phyloP scores from a whole-genome alignment of 2,797 vertebrate species.

The Podargus strigoides region DNA sequence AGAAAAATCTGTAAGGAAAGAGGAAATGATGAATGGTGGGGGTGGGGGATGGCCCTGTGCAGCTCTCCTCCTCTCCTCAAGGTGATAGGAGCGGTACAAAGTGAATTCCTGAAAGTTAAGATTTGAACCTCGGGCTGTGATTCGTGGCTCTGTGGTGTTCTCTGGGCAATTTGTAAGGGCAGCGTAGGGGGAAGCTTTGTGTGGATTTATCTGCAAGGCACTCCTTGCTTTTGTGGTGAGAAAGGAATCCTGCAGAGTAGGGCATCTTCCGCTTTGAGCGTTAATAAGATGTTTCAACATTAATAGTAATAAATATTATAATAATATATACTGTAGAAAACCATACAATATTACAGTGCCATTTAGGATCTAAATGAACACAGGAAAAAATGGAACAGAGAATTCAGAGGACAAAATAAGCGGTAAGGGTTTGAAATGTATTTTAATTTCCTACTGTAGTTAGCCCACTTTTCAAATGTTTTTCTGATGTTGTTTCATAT shows the following conservation, averaged over 20 bases:
- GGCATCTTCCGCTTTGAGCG: background rate
- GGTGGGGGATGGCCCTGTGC: background rate
- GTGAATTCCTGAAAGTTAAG: constrained; percentile 11
- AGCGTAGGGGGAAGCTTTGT: background rate
- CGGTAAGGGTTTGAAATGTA: background rate
- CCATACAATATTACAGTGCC: background rate
- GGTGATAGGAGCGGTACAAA: background rate
- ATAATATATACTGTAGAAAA: background rate
- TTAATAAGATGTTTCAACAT: background rate
- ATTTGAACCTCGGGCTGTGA: background rate
- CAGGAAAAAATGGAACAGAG: background rate
- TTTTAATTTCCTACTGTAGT: background rate
- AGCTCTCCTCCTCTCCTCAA: background rate
- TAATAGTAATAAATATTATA: background rate
- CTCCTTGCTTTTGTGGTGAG: background rate
- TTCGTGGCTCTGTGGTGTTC: background rate
- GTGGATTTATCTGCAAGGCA: background rate
- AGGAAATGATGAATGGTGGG: constrained; percentile 27
- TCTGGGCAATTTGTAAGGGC: background rate
- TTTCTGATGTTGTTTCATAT: background rate
- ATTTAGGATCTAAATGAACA: background rate
- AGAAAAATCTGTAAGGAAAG: constrained; percentile 27
- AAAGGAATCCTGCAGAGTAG: accelerated
- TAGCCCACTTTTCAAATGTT: background rate
- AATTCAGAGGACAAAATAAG: background rate